A percentile compares a stretch with the other conserved stretches of the same genome.
phyloP scores from a whole-genome alignment of 2,797 vertebrate genomes.

The Salarias fasciatus region DNA sequence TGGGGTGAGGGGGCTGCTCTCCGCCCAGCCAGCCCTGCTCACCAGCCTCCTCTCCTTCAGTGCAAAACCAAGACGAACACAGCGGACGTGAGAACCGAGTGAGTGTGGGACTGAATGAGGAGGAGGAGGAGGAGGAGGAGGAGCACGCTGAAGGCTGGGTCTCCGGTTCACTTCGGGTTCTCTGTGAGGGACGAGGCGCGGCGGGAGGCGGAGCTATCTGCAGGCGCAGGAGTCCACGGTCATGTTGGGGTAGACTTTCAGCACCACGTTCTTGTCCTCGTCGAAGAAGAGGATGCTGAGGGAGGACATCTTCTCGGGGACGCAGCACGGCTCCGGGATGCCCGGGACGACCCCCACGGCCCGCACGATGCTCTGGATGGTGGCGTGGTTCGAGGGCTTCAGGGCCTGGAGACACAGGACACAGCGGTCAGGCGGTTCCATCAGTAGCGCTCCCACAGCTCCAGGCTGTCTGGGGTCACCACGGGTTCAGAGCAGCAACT shows the following conservation, averaged over 20 bases:
- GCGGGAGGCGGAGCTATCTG: conserved; percentile 82
- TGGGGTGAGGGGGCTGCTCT: too few species aligned
- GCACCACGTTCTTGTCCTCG: conserved; percentile 95
- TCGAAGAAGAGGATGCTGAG: conserved; percentile 97
- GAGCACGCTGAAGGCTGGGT: too few species aligned
- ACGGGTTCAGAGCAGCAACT: too few species aligned
- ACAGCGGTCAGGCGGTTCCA: too few species aligned
- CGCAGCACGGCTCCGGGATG: conserved; percentile 95
- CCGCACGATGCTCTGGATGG: conserved; percentile 97
- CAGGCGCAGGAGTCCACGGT: conserved; percentile 96
- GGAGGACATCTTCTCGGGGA: conserved; percentile 96
- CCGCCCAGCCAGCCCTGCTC: too few species aligned
- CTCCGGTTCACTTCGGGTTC: conserved; percentile 4
- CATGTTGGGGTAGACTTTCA: conserved; percentile 99
- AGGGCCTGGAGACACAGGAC: conserved; percentile 80
- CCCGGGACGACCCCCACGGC: conserved; percentile 93
- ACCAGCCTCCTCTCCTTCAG: conserved; percentile 80
- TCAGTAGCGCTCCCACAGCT: too few species aligned
- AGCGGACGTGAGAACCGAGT: conserved; percentile 9
- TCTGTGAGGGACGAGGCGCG: conserved; percentile 11
- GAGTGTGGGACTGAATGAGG: conserved; percentile 9
- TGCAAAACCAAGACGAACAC: conserved; percentile 74
- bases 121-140: conserved; percentile 24
- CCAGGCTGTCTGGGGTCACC: too few species aligned
- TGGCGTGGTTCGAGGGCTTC: conserved; percentile 97